These are phyloP conservation scores for Moxostoma hubbsi DNA, from an alignment of 2,797 vertebrate species.

Conservation along the genomic window DNA sequence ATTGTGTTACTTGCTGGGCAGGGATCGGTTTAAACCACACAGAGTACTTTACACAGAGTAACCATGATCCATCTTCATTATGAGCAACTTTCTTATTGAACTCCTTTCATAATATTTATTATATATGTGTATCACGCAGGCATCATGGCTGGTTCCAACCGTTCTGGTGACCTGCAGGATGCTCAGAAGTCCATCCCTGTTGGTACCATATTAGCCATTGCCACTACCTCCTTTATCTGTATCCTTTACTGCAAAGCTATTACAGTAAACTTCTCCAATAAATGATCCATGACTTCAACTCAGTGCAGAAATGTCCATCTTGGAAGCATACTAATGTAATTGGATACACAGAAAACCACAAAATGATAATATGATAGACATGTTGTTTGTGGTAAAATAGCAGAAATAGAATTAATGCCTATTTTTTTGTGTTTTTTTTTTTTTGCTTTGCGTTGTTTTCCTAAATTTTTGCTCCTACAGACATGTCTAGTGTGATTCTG, in stretches of 20 bases:
- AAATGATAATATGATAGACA: no score
- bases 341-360: neutral
- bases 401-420: neutral
- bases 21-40: no score
- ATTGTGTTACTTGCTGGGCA: no score
- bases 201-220: slow-evolving; percentile 94
- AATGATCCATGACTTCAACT: neutral
- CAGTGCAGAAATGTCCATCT: slow-evolving; percentile 9
- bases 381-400: slow-evolving; percentile 7
- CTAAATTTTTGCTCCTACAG: slow-evolving; percentile 42
- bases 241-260: slow-evolving; percentile 80
- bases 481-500: slow-evolving; percentile 79
- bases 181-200: slow-evolving; percentile 98
- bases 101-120: neutral
- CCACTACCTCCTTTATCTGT: slow-evolving; percentile 95
- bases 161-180: slow-evolving; percentile 93
- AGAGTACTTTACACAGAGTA: no score
- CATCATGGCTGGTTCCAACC: slow-evolving; percentile 98
- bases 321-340: slow-evolving; percentile 16
- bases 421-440: neutral
- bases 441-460: slow-evolving; percentile 22
- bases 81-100: neutral
- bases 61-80: neutral
- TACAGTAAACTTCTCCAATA: neutral
- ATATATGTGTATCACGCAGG: slow-evolving; percentile 72